These are phyloP conservation scores for Thera britannica DNA, from an alignment of 2,888 invertebrate species.

Conservation along the genomic window DNA sequence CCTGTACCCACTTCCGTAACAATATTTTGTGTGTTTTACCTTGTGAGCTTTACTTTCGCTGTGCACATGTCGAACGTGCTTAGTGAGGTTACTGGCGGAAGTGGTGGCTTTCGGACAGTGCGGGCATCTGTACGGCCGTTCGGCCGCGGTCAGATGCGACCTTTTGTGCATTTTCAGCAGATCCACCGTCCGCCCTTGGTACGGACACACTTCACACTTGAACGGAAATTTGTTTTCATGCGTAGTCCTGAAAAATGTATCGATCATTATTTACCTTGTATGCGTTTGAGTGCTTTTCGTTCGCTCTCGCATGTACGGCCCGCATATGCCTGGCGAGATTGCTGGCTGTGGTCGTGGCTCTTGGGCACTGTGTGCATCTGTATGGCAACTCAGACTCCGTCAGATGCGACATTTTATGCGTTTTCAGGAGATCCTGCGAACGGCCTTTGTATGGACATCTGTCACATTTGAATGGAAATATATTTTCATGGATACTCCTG, in stretches of 20 bases:
- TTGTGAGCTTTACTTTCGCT: slow-evolving; percentile 71
- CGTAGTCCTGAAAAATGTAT: slow-evolving; percentile 40
- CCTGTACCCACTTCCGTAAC: too few relatives aligned
- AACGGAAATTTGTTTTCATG: slow-evolving; percentile 75
- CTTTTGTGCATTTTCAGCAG: slow-evolving; percentile 74
- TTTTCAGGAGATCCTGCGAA: slow-evolving; percentile 48
- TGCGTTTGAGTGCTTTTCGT: slow-evolving; percentile 16
- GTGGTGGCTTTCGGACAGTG: slow-evolving; percentile 73
- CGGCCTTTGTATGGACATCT: slow-evolving; percentile 52
- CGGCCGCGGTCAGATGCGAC: slow-evolving; percentile 65
- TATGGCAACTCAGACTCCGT: slow-evolving; percentile 50
- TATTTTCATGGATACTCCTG: slow-evolving; percentile 50
- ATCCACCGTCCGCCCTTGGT: slow-evolving; percentile 74
- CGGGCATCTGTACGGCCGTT: slow-evolving; percentile 74
- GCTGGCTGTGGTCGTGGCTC: slow-evolving; percentile 36
- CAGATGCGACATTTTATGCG: slow-evolving; percentile 55
- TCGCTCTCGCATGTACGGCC: slow-evolving; percentile 10
- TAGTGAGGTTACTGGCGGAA: slow-evolving; percentile 74
- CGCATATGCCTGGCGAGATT: slow-evolving; percentile 31
- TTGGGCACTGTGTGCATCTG: slow-evolving; percentile 53
- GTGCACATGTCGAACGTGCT: slow-evolving; percentile 76
- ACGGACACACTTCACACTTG: slow-evolving; percentile 75
- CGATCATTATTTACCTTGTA: slow-evolving; percentile 26
- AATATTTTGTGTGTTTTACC: slow-evolving; percentile 54
- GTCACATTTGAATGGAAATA: slow-evolving; percentile 53